A percentile compares a stretch with the other conserved stretches of the same genome.
Evolutionary conservation across 2,113 vertebrate species (phyloP).

Genomic region (Bos taurus): DNA sequence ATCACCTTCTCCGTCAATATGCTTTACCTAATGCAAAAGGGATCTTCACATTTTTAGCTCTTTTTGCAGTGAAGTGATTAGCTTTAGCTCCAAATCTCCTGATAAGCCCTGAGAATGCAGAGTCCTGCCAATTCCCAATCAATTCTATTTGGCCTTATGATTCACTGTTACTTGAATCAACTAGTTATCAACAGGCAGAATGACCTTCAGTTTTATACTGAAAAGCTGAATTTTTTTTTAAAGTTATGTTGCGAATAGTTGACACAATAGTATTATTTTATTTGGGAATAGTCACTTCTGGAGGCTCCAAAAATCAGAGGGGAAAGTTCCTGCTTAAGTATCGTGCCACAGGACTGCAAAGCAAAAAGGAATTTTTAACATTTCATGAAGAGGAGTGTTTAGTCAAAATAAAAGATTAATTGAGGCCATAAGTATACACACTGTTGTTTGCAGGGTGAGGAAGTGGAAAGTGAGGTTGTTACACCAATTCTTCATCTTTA

Average conservation of each 20-base stretch:
- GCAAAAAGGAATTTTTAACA: neutral
- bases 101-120: neutral
- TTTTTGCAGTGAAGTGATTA: constrained; percentile 38
- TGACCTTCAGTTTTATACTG: neutral
- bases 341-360: neutral
- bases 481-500: neutral
- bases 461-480: neutral
- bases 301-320: neutral
- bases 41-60: constrained; percentile 28
- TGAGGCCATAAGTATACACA: neutral
- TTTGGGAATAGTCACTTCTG: neutral
- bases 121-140: constrained; percentile 16
- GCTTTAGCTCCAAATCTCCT: constrained; percentile 15
- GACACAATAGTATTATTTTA: neutral
- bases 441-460: neutral
- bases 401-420: neutral
- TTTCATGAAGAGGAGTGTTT: neutral
- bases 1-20: neutral
- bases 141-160: constrained; percentile 33
- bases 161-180: neutral
- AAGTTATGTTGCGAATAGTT: neutral
- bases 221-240: neutral
- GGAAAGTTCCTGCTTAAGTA: neutral
- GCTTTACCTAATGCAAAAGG: neutral
- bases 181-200: neutral